Conservation (phyloP, 2,797 vertebrate species). For the Helostoma temminkii region DNA sequence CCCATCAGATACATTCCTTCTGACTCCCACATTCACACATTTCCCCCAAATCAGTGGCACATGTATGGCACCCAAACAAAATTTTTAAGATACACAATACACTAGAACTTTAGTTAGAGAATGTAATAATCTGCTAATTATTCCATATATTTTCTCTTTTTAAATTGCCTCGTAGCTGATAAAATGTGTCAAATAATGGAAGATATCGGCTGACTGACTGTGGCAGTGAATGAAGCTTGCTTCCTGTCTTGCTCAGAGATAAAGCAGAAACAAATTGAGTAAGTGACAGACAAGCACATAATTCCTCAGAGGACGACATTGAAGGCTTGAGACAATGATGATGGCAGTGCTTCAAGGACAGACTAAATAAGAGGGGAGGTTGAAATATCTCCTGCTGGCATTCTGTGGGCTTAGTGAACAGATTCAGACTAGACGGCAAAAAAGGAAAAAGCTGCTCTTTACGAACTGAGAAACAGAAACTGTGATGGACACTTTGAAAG, state of each 20-base stretch:
- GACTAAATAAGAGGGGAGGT: conserved; percentile 18
- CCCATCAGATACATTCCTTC: neutral
- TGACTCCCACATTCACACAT: neutral
- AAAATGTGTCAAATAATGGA: neutral
- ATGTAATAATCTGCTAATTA: neutral
- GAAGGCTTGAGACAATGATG: conserved; percentile 45
- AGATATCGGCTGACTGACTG: conserved; percentile 14
- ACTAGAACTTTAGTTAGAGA: neutral
- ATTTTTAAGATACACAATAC: neutral
- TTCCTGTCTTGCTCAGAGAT: conserved; percentile 13
- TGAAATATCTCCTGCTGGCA: conserved; percentile 38
- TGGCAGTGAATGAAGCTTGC: neutral
- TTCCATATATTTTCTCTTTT: neutral
- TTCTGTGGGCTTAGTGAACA: conserved; percentile 83
- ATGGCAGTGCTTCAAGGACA: conserved; percentile 57
- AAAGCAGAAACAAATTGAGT: conserved; percentile 28
- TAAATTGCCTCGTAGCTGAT: neutral
- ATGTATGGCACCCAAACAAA: too few species aligned
- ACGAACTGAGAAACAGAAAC: conserved; percentile 70
- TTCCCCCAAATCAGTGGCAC: neutral
- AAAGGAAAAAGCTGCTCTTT: conserved; percentile 15
- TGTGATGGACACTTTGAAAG: conserved; percentile 1
- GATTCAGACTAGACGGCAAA: conserved; percentile 70
- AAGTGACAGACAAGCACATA: conserved; percentile 32
- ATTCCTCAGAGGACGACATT: conserved; percentile 44